Percentiles rank a stretch among this genome's conserved stretches.
phyloP scores from a whole-genome alignment of 2,888 invertebrate genomes.

The Chymomyza fuscimana region DNA sequence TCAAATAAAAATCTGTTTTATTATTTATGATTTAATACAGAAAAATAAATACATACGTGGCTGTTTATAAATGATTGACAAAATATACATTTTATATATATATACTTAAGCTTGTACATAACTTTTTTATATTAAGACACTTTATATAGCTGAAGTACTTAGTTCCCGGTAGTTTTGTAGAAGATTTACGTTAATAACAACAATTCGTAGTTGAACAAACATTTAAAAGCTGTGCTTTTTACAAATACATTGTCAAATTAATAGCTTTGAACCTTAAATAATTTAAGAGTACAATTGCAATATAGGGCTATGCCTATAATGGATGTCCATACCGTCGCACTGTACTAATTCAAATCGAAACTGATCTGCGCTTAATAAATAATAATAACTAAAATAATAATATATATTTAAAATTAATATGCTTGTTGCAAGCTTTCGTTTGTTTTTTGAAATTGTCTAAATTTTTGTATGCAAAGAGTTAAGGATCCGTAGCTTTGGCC shows the following conservation, averaged over 20 bases:
- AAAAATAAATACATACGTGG: neutral
- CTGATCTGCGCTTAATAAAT: neutral
- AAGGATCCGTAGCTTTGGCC: constrained; percentile 49
- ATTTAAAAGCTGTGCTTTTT: neutral
- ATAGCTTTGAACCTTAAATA: neutral
- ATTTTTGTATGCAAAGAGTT: neutral
- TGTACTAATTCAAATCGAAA: neutral
- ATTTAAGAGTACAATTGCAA: neutral
- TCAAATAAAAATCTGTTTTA: neutral
- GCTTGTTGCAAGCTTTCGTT: neutral
- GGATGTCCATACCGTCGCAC: neutral
- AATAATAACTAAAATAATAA: neutral
- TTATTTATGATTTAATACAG: neutral
- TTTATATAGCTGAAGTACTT: constrained; percentile 1
- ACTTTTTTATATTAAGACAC: neutral
- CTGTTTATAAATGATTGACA: neutral
- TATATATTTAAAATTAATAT: neutral
- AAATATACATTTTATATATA: neutral
- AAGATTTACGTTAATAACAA: neutral
- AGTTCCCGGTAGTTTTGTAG: neutral
- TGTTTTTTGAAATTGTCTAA: neutral
- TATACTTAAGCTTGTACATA: neutral
- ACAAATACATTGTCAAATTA: neutral
- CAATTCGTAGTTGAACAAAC: neutral
- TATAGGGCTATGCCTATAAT: neutral